Evolutionary conservation across 2,113 vertebrate genomes (phyloP).

Genomic region (Tetrao urogallus): DNA sequence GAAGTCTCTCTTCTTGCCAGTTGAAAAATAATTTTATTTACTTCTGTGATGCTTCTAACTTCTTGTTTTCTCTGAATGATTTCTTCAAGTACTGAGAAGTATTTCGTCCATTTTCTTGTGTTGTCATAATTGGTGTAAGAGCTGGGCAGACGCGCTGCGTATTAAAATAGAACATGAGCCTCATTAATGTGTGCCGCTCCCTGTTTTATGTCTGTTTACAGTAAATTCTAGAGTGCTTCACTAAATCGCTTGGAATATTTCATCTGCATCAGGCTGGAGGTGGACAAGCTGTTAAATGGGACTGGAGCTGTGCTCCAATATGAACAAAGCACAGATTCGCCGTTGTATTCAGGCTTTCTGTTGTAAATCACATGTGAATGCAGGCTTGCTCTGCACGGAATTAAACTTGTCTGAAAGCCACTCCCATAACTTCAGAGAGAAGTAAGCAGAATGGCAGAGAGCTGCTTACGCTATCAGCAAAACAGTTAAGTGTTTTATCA

Average conservation of each 20-base stretch:
- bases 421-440: not conserved
- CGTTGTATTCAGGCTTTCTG: not conserved
- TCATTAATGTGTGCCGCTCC: constrained; percentile 39
- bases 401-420: not conserved
- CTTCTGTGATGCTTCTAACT: constrained; percentile 45
- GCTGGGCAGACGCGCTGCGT: not conserved
- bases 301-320: not conserved
- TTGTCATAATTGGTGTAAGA: constrained; percentile 36
- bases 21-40: constrained; percentile 69
- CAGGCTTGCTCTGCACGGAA: not conserved
- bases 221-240: constrained; percentile 37
- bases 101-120: constrained; percentile 44
- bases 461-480: not conserved
- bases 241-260: not conserved
- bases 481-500: not conserved
- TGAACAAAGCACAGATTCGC: not conserved
- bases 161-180: constrained; percentile 32
- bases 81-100: constrained; percentile 43
- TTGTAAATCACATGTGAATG: not conserved
- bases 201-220: constrained; percentile 52
- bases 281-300: not conserved
- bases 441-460: not conserved
- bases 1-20: constrained; percentile 58
- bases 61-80: constrained; percentile 64
- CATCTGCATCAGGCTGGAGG: not conserved